These are phyloP conservation scores for Epizoanthus fatuus DNA, from an alignment of 92 coral and sea anemone species.

Conservation along the genomic window DNA sequence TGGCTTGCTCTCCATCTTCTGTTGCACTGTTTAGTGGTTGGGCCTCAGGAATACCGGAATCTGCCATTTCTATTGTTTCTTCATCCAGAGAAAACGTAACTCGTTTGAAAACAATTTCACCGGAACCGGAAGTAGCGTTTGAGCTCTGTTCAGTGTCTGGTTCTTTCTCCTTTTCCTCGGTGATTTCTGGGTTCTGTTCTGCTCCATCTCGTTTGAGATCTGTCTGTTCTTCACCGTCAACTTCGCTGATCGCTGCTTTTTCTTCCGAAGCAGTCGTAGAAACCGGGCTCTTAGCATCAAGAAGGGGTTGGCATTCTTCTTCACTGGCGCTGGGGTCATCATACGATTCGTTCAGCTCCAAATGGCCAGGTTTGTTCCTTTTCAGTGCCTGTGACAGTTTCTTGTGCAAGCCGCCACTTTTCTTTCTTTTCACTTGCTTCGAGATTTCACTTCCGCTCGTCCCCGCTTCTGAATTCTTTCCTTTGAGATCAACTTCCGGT, in stretches of 20 bases:
- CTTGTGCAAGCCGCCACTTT: constrained; percentile 36
- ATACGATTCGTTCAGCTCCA: constrained; percentile 18
- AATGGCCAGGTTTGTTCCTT: constrained; percentile 25
- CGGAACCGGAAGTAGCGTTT: constrained; percentile 6
- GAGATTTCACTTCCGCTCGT: constrained; percentile 17
- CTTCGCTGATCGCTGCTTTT: not conserved
- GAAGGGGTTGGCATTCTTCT: not conserved
- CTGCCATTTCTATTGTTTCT: not conserved
- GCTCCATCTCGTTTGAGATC: not conserved
- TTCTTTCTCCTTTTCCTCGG: constrained; percentile 27
- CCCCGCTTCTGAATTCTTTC: constrained; percentile 8
- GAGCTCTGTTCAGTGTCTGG: not conserved
- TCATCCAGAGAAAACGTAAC: constrained; percentile 27
- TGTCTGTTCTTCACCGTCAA: constrained; percentile 2
- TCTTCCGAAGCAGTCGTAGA: not conserved
- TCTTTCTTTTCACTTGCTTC: constrained; percentile 36
- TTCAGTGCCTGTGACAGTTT: constrained; percentile 33
- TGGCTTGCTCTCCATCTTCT: not conserved
- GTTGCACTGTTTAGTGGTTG: not conserved
- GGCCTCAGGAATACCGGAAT: not conserved
- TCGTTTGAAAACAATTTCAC: not conserved
- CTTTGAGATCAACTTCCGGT: not conserved
- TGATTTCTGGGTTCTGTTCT: constrained; percentile 15
- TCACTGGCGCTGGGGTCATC: constrained; percentile 39
- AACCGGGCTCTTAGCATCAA: not conserved